These are phyloP conservation scores for Aphodius sticticus DNA, from an alignment of 2,888 invertebrate species.

Conservation along the genomic window DNA sequence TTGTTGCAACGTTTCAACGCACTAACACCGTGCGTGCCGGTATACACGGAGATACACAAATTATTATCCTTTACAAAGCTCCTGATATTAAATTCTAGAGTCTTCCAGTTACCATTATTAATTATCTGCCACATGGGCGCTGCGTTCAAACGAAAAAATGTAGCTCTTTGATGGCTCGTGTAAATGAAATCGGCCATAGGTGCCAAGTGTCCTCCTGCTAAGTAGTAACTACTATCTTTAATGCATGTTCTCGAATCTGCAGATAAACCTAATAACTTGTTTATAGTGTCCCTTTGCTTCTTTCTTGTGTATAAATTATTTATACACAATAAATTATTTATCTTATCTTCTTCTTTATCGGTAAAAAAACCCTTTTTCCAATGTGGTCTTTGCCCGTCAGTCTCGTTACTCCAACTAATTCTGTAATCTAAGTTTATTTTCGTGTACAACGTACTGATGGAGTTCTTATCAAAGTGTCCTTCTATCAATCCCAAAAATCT, in stretches of 20 bases:
- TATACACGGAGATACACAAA: constrained; percentile 62
- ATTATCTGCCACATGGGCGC: constrained; percentile 74
- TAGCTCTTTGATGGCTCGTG: constrained; percentile 65
- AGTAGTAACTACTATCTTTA: constrained; percentile 54
- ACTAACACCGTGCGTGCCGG: constrained; percentile 67
- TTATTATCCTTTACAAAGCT: constrained; percentile 56
- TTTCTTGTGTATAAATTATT: constrained; percentile 50
- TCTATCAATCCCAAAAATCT: constrained; percentile 61
- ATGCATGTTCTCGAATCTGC: constrained; percentile 59
- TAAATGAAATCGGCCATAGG: constrained; percentile 71
- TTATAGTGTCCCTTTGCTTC: constrained; percentile 50
- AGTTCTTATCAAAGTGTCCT: constrained; percentile 62
- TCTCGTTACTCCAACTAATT: constrained; percentile 60
- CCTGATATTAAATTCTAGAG: constrained; percentile 62
- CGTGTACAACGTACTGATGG: constrained; percentile 35
- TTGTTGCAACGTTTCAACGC: constrained; percentile 62
- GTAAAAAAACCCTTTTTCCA: constrained; percentile 63
- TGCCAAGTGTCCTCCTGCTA: constrained; percentile 69
- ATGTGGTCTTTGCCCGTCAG: constrained; percentile 60
- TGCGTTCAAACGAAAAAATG: constrained; percentile 71
- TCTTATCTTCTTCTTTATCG: constrained; percentile 32
- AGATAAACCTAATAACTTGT: constrained; percentile 49
- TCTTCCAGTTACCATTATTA: constrained; percentile 67
- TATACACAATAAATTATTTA: constrained; percentile 45
- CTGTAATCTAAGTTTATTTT: constrained; percentile 61